phyloP scores from a whole-genome alignment of 1,140 invertebrate species.

The Hyphantria cunea region DNA sequence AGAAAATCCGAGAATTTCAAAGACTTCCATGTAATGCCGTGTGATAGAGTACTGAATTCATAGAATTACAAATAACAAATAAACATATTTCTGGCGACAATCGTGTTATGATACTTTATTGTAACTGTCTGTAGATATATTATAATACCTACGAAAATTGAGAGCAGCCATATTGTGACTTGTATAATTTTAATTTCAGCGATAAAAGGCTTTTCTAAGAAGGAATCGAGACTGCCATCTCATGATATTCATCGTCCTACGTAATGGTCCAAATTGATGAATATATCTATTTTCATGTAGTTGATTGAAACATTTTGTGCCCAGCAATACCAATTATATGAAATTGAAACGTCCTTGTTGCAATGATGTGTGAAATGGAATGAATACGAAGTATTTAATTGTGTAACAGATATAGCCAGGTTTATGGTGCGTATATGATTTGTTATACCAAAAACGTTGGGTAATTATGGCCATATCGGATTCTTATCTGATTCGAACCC shows the following conservation, averaged over 20 bases:
- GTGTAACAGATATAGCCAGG: conserved; percentile 1
- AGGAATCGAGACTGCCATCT: too few relatives aligned
- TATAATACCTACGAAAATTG: too few relatives aligned
- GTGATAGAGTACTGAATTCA: too few relatives aligned
- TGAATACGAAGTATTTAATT: conserved; percentile 11
- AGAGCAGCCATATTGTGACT: too few relatives aligned
- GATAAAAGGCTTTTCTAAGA: too few relatives aligned
- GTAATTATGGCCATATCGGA: background rate
- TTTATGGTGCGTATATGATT: conserved; percentile 15
- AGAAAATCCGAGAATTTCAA: too few relatives aligned
- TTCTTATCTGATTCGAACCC: background rate
- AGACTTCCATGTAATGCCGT: too few relatives aligned
- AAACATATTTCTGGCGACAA: too few relatives aligned
- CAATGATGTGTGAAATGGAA: conserved; percentile 19
- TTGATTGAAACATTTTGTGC: conserved; percentile 11
- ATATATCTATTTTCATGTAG: conserved; percentile 4
- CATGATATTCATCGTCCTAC: background rate
- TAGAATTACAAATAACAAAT: too few relatives aligned
- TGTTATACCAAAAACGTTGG: background rate
- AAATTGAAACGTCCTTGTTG: conserved; percentile 25
- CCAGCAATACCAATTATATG: conserved; percentile 17
- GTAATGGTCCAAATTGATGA: conserved; percentile 11
- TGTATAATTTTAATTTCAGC: too few relatives aligned
- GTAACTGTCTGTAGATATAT: too few relatives aligned
- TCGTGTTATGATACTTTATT: too few relatives aligned